Evolutionary conservation across 1,140 invertebrate species (phyloP), one percentile per base, ranked within the genome.

Genomic region (Campoletis sonorensis): DNA sequence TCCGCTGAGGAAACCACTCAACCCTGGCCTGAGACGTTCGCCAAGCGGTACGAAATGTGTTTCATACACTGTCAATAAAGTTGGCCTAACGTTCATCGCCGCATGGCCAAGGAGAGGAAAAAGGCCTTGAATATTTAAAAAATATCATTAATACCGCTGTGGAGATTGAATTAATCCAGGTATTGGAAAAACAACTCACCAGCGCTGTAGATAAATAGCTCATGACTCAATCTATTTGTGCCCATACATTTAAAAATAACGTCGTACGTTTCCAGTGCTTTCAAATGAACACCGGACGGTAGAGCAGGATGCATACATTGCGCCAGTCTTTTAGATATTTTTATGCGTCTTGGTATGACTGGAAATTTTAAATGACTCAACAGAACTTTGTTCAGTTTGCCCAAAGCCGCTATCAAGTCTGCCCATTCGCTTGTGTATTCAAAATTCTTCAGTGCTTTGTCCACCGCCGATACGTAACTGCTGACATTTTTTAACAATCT

Each of bases 381-480:
- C 80, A 96, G 93, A 23, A 98, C 97, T 94, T 98, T 98, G 88
- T 97, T 98, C 21, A 99, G 93, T 93, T 98, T 99, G 82, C 96
- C 96, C 67, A 99, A 91, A 26, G 97, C 97, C 76, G 97, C 96
- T 85, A 99, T 98, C 30, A 99, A 92, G 93, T 99, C 98, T 81
- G 98, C 97, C 98, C 98, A 99, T 94, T 98, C 98, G 87, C 96
- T 97, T 26, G 97, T 98, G 86, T 96, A 97, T 88, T 98, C 98
- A 93, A 99, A 99, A 91, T 95, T 97, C 88, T 97, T 97, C 30
- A 99, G 91, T 51, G 96, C 97, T 91, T 98, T 98, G 87, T 99
- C 98, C 58, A 98, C 95, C 58, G 95, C 94, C 67, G 94, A 94
- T 61, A 96, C 96, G 92, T 97, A 96, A 79, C 93, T 94, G 79